Conservation (phyloP, 2,888 invertebrate genomes). For the Limnephilus marmoratus region DNA sequence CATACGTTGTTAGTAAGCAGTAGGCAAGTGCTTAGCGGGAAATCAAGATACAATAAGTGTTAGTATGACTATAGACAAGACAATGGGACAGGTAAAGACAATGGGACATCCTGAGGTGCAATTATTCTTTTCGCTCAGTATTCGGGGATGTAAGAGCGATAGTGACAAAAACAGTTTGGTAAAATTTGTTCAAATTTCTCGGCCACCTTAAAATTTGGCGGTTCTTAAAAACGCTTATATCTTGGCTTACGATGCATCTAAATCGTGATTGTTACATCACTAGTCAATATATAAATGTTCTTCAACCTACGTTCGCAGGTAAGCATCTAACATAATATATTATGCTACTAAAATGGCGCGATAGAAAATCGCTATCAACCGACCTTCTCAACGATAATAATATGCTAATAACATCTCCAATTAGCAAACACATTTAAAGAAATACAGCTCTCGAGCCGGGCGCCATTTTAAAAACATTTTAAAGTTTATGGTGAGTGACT, state of each 20-base stretch:
- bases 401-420: background rate
- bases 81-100: no score
- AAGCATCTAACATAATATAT: background rate
- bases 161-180: no score
- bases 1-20: no score
- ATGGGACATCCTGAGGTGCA: no score
- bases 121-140: no score
- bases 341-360: background rate
- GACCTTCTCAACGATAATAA: background rate
- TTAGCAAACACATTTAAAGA: background rate
- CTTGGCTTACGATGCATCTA: background rate
- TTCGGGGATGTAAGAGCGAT: no score
- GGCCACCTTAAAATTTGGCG: no score
- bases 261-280: background rate
- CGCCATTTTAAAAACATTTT: constrained; percentile 7
- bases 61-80: no score
- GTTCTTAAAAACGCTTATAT: background rate
- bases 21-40: no score
- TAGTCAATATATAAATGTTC: background rate
- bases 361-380: background rate
- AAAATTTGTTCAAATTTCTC: no score
- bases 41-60: no score
- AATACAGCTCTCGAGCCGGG: background rate
- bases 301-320: background rate
- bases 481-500: background rate